Evolutionary conservation across 2,797 vertebrate genomes (phyloP).

Genomic region (Merluccius polli): DNA sequence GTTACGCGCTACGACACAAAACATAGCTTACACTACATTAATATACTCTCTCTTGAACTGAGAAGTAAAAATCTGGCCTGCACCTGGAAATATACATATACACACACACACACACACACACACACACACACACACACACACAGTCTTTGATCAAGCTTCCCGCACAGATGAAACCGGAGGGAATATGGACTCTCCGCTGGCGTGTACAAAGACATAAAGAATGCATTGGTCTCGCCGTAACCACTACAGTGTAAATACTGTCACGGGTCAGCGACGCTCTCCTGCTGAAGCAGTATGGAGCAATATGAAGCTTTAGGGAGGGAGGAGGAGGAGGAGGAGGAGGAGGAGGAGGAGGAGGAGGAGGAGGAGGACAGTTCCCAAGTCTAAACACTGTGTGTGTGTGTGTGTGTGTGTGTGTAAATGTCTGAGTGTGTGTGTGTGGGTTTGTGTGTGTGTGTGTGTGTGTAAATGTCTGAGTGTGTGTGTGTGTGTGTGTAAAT

Average conservation of each 20-base stretch:
- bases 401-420: neutral
- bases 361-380: too few relatives aligned
- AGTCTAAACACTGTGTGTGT: neutral
- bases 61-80: neutral
- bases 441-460: neutral
- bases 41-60: neutral
- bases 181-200: neutral
- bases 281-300: too few relatives aligned
- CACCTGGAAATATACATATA: neutral
- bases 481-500: slow-evolving; percentile 2
- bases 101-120: neutral
- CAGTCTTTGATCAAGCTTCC: neutral
- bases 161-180: neutral
- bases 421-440: too few relatives aligned
- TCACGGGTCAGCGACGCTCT: too few relatives aligned
- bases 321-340: too few relatives aligned
- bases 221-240: too few relatives aligned
- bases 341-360: too few relatives aligned
- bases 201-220: too few relatives aligned
- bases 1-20: neutral
- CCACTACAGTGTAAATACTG: too few relatives aligned
- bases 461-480: neutral
- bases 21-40: too few relatives aligned
- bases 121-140: neutral
- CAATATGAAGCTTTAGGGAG: too few relatives aligned